Conservation (phyloP, 2,113 vertebrate species). For the Dolichallabes microphthalmus region DNA sequence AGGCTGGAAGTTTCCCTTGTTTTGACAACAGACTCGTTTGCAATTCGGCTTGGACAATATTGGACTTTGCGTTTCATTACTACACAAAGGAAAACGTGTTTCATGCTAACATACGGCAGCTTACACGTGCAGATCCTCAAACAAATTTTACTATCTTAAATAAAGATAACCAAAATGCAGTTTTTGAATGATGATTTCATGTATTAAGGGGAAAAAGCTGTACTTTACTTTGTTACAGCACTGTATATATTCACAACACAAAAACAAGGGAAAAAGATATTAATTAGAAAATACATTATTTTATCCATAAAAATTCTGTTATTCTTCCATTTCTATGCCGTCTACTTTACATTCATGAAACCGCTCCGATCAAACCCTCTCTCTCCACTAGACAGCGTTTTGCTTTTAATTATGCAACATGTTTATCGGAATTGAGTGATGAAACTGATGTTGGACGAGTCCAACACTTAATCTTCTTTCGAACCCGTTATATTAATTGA, state of each 20-base stretch:
- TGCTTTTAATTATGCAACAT: neutral
- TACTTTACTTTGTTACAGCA: too few relatives aligned
- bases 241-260: neutral
- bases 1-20: neutral
- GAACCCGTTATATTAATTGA: neutral
- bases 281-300: neutral
- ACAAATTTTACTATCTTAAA: too few relatives aligned
- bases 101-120: neutral
- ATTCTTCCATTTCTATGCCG: neutral
- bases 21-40: too few relatives aligned
- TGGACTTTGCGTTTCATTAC: too few relatives aligned
- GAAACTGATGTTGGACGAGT: neutral
- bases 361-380: too few relatives aligned
- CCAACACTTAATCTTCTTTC: neutral
- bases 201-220: too few relatives aligned
- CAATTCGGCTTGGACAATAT: neutral
- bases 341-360: neutral
- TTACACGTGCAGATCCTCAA: too few relatives aligned
- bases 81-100: neutral
- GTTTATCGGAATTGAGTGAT: neutral
- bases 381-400: neutral
- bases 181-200: too few relatives aligned
- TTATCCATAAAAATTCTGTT: neutral
- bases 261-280: neutral
- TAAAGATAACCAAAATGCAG: too few relatives aligned